Percentiles rank a stretch among this genome's conserved stretches.
Conservation (phyloP, 2,113 vertebrate genomes). For the Heterotilapia buettikoferi region DNA sequence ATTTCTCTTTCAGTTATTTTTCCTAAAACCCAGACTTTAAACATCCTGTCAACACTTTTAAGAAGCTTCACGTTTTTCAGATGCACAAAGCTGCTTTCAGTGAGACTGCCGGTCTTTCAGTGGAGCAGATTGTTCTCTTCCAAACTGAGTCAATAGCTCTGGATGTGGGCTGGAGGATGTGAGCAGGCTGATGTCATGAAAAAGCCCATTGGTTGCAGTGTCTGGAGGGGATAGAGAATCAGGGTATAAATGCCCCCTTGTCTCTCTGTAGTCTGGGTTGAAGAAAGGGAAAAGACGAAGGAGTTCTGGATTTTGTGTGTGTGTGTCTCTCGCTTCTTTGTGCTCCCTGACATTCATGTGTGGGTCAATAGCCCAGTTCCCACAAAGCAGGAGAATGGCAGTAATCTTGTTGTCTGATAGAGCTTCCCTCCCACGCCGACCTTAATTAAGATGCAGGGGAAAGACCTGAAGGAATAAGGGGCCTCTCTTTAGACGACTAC, state of each 20-base stretch:
- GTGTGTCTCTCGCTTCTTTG: conserved; percentile 38
- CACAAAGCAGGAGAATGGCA: conserved; percentile 61
- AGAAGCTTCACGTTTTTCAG: neutral
- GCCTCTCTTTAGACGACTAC: neutral
- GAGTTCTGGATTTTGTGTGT: conserved; percentile 18
- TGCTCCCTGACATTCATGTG: conserved; percentile 47
- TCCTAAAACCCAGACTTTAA: neutral
- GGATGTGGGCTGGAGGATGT: conserved; percentile 35
- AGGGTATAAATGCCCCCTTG: conserved; percentile 58
- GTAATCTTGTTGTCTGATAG: conserved; percentile 45
- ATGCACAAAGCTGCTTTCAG: conserved; percentile 8
- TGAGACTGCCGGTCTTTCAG: conserved; percentile 6
- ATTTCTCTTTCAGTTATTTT: neutral
- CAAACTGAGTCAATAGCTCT: conserved; percentile 30
- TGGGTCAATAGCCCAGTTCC: conserved; percentile 58
- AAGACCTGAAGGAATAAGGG: neutral
- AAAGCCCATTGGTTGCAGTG: conserved; percentile 36
- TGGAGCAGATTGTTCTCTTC: conserved; percentile 29
- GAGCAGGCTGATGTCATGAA: conserved; percentile 50
- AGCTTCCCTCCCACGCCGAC: conserved; percentile 33
- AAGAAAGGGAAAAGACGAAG: conserved; percentile 23
- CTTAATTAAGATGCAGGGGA: conserved; percentile 60
- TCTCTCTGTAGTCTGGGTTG: conserved; percentile 22
- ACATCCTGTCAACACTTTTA: neutral
- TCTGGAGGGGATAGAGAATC: conserved; percentile 35